A percentile compares a stretch with the other conserved stretches of the same genome.
Conservation (phyloP, 2,113 vertebrate genomes). For the Cryptoleucopteryx plumbea region DNA sequence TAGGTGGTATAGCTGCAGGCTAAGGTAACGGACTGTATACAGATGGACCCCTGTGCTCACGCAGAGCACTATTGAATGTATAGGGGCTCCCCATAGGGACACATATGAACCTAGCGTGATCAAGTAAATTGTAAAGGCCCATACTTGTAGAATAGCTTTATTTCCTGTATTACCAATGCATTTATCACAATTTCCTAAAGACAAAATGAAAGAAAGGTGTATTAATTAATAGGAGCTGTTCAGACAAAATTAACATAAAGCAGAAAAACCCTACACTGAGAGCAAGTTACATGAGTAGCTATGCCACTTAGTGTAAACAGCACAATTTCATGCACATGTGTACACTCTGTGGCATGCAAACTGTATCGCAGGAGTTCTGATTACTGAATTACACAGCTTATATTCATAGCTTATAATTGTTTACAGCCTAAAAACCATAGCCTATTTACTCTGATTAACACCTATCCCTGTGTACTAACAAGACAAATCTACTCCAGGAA, state of each 20-base stretch:
- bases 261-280: not conserved
- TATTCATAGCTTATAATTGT: not conserved
- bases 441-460: conserved; percentile 9
- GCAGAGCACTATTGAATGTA: conserved; percentile 39
- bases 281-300: not conserved
- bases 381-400: conserved; percentile 9
- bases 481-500: not conserved
- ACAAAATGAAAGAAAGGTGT: not conserved
- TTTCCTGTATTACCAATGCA: not conserved
- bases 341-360: not conserved
- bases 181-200: not conserved
- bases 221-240: not conserved
- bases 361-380: not conserved
- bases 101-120: not conserved
- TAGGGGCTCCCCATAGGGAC: conserved; percentile 41
- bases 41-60: conserved; percentile 36
- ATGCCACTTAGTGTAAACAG: not conserved
- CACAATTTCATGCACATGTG: not conserved
- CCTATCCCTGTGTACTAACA: not conserved
- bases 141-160: not conserved
- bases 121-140: not conserved
- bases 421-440: not conserved
- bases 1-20: conserved; percentile 61
- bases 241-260: not conserved
- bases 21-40: conserved; percentile 14